A percentile compares a stretch with the other conserved stretches of the same genome.
Conservation (phyloP, 2,888 invertebrate genomes). For the Synergus umbraculus region DNA sequence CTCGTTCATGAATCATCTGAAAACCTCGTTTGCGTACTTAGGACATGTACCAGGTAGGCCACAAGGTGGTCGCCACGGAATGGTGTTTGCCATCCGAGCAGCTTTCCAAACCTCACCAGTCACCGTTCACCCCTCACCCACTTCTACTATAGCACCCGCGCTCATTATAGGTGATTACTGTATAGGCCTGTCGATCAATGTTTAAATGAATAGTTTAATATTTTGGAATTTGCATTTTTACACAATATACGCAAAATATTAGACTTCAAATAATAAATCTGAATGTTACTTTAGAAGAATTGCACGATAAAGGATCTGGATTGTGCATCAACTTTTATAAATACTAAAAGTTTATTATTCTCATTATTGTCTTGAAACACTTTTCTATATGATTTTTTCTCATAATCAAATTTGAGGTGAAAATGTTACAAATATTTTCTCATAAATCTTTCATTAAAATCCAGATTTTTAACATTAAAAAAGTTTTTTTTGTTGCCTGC, state of each 20-base stretch:
- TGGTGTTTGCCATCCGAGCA: constrained; percentile 81
- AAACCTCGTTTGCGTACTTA: constrained; percentile 73
- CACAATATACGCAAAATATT: constrained; percentile 34
- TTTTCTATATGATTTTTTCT: not conserved
- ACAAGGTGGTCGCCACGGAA: constrained; percentile 83
- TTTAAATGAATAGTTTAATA: constrained; percentile 54
- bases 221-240: constrained; percentile 41
- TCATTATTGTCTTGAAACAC: not conserved
- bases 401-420: not conserved
- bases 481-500: not conserved
- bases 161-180: constrained; percentile 77
- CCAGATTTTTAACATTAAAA: not conserved
- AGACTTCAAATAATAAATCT: not conserved
- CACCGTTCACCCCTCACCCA: constrained; percentile 75
- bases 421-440: not conserved
- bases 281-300: not conserved
- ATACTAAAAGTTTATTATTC: not conserved
- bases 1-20: constrained; percentile 47
- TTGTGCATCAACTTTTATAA: not conserved
- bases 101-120: constrained; percentile 75
- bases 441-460: not conserved
- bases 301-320: constrained; percentile 3
- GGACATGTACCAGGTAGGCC: constrained; percentile 83
- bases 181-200: constrained; percentile 66
- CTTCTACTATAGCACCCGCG: constrained; percentile 76